Conservation (phyloP, 2,888 invertebrate genomes). For the Deilephila porcellus region DNA sequence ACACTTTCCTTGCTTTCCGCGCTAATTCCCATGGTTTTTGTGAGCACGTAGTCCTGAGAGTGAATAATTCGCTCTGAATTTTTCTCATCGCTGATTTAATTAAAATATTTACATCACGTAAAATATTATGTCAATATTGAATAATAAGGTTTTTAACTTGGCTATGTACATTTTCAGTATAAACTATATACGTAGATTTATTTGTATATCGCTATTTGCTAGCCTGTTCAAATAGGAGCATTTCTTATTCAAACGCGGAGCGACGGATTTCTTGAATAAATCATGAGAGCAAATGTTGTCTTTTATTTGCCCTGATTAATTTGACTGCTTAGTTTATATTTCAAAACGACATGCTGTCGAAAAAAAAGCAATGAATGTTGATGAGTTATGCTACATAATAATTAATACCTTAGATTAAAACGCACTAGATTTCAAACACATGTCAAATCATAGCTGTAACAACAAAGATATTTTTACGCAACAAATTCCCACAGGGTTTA, state of each 20-base stretch:
- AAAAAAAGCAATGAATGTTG: too few species aligned
- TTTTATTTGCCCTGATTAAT: background rate
- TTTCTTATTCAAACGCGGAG: background rate
- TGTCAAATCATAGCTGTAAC: too few species aligned
- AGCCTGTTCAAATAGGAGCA: background rate
- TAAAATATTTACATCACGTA: background rate
- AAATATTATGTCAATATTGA: background rate
- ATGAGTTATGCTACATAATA: too few species aligned
- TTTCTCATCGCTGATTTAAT: background rate
- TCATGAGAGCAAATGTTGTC: background rate
- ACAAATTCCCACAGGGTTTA: background rate
- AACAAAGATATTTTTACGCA: slow-evolving; percentile 1
- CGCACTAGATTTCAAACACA: too few species aligned
- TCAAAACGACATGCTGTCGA: too few species aligned
- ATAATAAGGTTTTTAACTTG: background rate
- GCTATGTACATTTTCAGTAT: too few species aligned
- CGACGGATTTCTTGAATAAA: background rate
- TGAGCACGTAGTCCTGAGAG: slow-evolving; percentile 28
- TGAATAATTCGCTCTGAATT: background rate
- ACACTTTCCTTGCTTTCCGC: slow-evolving; percentile 59
- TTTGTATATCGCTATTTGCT: background rate
- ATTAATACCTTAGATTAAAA: too few species aligned
- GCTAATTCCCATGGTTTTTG: slow-evolving; percentile 46
- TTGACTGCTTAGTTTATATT: too few species aligned
- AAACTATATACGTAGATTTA: too few species aligned